Percentiles rank a stretch among this genome's conserved stretches.
These are phyloP conservation scores for Cardinalis cardinalis DNA, from an alignment of 2,113 vertebrate species.

Conservation along the genomic window DNA sequence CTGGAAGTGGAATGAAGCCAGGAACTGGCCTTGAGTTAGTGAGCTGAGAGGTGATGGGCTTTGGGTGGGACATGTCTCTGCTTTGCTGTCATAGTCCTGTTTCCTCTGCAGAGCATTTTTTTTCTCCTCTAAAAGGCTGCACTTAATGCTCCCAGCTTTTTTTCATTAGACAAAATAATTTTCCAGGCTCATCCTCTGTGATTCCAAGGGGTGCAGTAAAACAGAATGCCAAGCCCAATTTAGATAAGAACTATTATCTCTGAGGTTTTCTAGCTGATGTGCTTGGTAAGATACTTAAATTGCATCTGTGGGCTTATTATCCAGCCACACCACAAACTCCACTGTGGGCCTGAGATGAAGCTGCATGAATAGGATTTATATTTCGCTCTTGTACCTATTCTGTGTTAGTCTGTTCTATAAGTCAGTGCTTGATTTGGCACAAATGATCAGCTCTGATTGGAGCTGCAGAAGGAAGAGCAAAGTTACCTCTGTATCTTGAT, in stretches of 20 bases:
- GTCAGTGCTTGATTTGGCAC: neutral
- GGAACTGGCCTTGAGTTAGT: neutral
- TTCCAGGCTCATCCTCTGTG: neutral
- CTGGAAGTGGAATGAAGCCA: neutral
- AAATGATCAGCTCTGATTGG: neutral
- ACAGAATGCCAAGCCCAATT: neutral
- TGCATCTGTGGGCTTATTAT: neutral
- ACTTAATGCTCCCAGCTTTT: neutral
- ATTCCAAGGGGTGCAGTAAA: constrained; percentile 16
- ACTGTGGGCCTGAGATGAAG: neutral
- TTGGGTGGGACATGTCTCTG: neutral
- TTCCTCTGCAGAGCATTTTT: neutral
- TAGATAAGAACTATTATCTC: neutral
- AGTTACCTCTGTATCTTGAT: neutral
- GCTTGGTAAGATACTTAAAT: neutral
- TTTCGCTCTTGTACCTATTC: neutral
- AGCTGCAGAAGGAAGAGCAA: neutral
- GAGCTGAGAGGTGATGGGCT: neutral
- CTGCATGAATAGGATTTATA: neutral
- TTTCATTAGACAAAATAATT: neutral
- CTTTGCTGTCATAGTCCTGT: neutral
- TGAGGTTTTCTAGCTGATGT: neutral
- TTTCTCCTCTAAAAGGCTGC: neutral
- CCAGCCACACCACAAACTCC: neutral
- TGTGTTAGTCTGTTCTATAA: neutral